Evolutionary conservation across 2,888 invertebrate genomes (phyloP).

Genomic region (Thera obeliscata): DNA sequence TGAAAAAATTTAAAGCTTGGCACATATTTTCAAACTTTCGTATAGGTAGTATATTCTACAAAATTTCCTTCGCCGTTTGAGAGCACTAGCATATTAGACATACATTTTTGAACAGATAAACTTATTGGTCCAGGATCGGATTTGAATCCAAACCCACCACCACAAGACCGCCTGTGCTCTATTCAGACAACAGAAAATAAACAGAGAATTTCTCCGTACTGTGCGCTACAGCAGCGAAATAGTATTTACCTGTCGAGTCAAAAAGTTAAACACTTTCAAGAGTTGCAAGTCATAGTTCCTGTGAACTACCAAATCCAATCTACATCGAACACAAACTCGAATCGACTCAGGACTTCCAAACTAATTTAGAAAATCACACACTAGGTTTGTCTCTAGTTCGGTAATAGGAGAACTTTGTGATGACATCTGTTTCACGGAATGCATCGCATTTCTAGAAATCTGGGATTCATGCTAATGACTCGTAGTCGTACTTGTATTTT

Average conservation of each 20-base stretch:
- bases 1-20: no score
- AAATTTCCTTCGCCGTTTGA: no score
- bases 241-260: neutral
- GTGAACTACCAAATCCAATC: constrained; percentile 28
- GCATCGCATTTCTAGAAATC: neutral
- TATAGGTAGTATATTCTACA: no score
- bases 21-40: no score
- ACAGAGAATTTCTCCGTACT: no score
- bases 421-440: constrained; percentile 2
- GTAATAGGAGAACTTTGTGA: constrained; percentile 10
- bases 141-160: no score
- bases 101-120: no score
- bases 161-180: no score
- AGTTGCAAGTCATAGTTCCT: constrained; percentile 23
- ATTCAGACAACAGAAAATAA: no score
- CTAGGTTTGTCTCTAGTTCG: constrained; percentile 7
- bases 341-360: constrained; percentile 30
- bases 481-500: no score
- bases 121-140: no score
- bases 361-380: constrained; percentile 30
- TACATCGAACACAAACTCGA: constrained; percentile 27
- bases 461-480: neutral
- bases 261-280: constrained; percentile 21
- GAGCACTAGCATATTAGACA: no score
- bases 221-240: neutral